These are phyloP conservation scores for Linepithema humile DNA, from an alignment of 1,140 invertebrate species.

Conservation along the genomic window DNA sequence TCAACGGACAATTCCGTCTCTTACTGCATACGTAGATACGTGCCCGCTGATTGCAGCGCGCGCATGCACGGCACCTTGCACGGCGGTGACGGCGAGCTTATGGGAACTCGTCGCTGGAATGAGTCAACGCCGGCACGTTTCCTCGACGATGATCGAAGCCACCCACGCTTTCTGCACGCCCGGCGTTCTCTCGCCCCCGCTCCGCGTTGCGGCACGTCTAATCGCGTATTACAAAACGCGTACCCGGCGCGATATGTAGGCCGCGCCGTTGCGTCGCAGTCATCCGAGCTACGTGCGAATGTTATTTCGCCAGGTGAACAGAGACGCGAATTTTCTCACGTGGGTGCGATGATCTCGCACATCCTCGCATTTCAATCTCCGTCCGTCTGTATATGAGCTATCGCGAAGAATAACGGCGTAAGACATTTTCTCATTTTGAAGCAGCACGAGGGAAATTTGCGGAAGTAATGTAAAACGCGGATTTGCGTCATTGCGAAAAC, in stretches of 20 bases:
- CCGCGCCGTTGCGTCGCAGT: neutral
- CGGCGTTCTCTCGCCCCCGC: neutral
- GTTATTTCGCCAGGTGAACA: neutral
- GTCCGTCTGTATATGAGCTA: neutral
- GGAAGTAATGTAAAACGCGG: neutral
- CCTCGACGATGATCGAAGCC: constrained; percentile 60
- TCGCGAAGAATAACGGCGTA: neutral
- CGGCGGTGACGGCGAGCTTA: constrained; percentile 32
- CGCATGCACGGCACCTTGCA: constrained; percentile 67
- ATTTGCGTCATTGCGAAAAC: neutral
- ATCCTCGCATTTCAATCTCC: neutral
- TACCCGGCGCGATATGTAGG: constrained; percentile 35
- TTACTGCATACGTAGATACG: constrained; percentile 51
- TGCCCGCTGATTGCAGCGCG: constrained; percentile 55
- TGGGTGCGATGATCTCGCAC: constrained; percentile 21
- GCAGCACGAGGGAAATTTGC: neutral
- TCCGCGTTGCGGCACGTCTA: constrained; percentile 35
- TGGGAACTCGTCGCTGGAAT: constrained; percentile 38
- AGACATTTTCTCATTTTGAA: constrained; percentile 27
- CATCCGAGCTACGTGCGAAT: constrained; percentile 3
- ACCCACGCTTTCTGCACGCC: constrained; percentile 41
- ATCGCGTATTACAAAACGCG: constrained; percentile 49
- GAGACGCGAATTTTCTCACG: constrained; percentile 26
- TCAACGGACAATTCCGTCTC: constrained; percentile 67
- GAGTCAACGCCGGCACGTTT: constrained; percentile 63